Evolutionary conservation across 2,888 invertebrate genomes (phyloP).

Genomic region (Tachina grossa): DNA sequence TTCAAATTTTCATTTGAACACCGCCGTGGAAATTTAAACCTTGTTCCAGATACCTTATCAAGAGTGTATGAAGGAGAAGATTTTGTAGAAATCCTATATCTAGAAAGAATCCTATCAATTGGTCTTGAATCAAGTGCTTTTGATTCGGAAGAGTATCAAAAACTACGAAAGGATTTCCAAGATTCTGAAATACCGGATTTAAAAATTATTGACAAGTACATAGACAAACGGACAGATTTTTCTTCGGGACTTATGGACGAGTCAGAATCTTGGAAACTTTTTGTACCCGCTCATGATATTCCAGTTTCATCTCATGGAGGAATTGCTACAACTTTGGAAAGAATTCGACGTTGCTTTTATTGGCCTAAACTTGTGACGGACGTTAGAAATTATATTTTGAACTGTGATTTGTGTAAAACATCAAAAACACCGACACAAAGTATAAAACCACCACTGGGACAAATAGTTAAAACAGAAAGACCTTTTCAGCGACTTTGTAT

Average conservation of each 20-base stretch:
- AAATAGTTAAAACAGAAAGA: no score
- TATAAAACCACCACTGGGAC: no score
- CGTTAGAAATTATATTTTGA: not conserved
- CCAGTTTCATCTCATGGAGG: not conserved
- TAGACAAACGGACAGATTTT: not conserved
- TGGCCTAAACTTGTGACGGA: not conserved
- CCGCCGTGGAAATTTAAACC: no score
- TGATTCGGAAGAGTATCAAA: not conserved
- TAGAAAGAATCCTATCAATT: not conserved
- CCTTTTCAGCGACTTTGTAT: no score
- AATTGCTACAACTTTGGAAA: not conserved
- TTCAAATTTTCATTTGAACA: no score
- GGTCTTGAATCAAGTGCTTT: not conserved
- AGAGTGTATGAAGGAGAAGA: not conserved
- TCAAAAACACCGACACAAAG: no score
- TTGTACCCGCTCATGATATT: not conserved
- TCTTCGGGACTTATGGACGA: not conserved
- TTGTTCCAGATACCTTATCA: no score
- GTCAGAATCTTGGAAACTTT: not conserved
- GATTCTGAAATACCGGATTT: not conserved
- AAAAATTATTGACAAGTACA: no score
- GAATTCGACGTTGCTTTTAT: slow-evolving; percentile 1
- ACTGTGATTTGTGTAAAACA: no score
- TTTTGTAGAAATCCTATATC: not conserved
- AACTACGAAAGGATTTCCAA: not conserved